Evolutionary conservation across 64 coral and sea anemone species (phyloP), one percentile per base, ranked within the genome.

Genomic region (Montipora sp.): DNA sequence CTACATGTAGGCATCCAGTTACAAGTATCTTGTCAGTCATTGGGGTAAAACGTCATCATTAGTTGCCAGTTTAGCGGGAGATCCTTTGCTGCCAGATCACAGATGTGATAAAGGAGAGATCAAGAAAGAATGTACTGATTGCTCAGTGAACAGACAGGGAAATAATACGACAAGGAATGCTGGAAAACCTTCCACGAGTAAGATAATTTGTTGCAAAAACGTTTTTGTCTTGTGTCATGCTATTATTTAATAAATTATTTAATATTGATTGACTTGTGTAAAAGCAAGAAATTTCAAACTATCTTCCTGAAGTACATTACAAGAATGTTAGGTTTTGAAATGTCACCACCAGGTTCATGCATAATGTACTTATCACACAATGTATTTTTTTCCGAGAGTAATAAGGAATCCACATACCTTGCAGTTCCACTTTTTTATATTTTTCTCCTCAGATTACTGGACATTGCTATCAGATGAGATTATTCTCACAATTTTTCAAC

Each of bases 391-490:
- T 36, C 36, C 36, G 0, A 2, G 36, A 36, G 36, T 36, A 36
- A 36, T 36, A 36, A 36, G 36, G 53, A 11, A 57, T 57, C 53
- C 53, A 57, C 53, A 6, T 11, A 57, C 53, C 36, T 57, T 11
- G 11, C 53, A 57, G 53, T 57, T 0, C 53, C 53, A 8, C 53
- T 8, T 6, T 57, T 57, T 57, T 57, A 4, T 57, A 8, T 4
- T 11, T 11, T 8, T 57, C 3, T 57, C 53, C 8, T n/a, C 21
- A 97, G 95, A 90, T 92, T 90, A 90, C 22, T 97, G 94, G 77
- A 94, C 72, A 47, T 83, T 36, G 58, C 85, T 97, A 48, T 94
- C 95, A 84, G 95, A 97, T 94, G 95, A 97, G 75, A 94, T 97
- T 48, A 89, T 97, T 69, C 69, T 97, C 57, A 57, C 78, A 78